phyloP scores from a whole-genome alignment of 2,797 vertebrate genomes.

The Platalea minor region DNA sequence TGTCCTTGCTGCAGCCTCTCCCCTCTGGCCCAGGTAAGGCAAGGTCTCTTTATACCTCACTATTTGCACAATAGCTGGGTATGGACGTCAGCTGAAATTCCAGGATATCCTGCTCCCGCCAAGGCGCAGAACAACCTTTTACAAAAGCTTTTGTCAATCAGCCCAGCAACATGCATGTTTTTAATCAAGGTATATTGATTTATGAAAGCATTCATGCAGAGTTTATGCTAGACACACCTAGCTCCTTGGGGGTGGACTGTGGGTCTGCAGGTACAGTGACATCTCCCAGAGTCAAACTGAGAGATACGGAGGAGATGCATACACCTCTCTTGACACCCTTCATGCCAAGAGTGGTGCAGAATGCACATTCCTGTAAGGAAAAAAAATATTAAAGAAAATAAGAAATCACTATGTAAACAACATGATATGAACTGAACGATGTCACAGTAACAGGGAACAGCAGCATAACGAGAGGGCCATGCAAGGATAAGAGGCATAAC shows the following conservation, averaged over 20 bases:
- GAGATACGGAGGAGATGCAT: neutral
- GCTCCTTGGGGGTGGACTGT: neutral
- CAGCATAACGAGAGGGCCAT: neutral
- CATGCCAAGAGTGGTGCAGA: neutral
- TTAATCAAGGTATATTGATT: neutral
- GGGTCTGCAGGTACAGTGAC: neutral
- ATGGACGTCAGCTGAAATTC: neutral
- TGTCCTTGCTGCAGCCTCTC: neutral
- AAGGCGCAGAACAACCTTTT: neutral
- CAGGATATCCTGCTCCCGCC: neutral
- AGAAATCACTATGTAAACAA: neutral
- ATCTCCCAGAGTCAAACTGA: neutral
- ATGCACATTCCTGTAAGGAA: neutral
- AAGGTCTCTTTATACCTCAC: neutral
- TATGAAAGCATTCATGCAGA: neutral
- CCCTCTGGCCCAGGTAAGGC: neutral
- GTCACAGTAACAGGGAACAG: neutral
- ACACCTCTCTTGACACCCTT: neutral
- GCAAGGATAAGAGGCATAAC: neutral
- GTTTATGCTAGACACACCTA: neutral
- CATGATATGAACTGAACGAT: neutral
- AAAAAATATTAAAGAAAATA: neutral
- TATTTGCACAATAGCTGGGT: neutral
- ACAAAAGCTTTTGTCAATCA: neutral
- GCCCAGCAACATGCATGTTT: neutral